phyloP scores from a whole-genome alignment of 2,113 vertebrate species.

The Pipra filicauda region DNA sequence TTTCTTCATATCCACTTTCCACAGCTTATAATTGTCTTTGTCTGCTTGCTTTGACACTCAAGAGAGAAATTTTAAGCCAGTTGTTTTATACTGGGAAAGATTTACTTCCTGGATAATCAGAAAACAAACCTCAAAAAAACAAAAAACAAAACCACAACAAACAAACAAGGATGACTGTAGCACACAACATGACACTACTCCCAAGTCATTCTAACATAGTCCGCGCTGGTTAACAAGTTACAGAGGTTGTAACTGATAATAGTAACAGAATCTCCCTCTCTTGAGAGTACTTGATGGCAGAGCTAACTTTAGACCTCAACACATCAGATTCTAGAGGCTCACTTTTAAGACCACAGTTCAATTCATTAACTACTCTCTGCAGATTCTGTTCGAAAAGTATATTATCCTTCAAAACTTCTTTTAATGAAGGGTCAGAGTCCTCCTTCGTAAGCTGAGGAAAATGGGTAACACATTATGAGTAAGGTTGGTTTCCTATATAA shows the following conservation, averaged over 20 bases:
- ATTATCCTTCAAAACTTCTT: background rate
- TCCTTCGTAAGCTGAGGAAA: background rate
- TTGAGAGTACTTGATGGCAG: fast-evolving
- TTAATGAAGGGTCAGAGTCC: background rate
- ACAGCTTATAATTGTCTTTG: background rate
- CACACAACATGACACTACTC: fast-evolving
- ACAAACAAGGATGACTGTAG: background rate
- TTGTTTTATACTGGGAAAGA: background rate
- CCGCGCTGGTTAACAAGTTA: background rate
- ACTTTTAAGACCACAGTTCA: background rate
- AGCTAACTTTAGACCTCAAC: background rate
- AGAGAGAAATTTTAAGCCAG: background rate
- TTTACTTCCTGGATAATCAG: background rate
- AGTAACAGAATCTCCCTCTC: background rate
- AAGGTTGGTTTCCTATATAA: background rate
- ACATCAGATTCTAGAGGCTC: background rate
- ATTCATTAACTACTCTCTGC: background rate
- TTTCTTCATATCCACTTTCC: background rate
- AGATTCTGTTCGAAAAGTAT: background rate
- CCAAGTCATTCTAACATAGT: background rate
- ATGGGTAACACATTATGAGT: background rate
- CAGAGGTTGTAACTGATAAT: background rate
- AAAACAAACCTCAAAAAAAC: background rate
- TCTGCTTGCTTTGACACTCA: background rate
- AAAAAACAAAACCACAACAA: background rate